Conservation (phyloP, 37 sponge, comb jelly and placozoan species). For the Tethya wilhelma region DNA sequence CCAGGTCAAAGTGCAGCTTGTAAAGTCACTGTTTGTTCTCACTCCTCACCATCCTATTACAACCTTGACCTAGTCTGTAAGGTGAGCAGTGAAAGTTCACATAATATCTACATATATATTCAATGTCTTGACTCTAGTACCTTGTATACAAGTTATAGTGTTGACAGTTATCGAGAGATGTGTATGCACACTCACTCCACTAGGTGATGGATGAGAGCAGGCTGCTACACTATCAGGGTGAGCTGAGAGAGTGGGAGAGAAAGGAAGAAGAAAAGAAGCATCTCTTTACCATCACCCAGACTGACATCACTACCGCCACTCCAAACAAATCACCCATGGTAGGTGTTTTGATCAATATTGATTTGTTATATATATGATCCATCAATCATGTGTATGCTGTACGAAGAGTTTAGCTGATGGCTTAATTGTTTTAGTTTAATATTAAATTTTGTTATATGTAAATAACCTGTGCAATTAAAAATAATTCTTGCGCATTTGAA, state of each 20-base stretch:
- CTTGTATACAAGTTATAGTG: neutral
- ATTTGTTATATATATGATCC: too few species aligned
- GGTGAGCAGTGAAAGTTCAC: conserved; percentile 37
- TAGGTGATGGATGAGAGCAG: conserved; percentile 70
- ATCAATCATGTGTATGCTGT: too few species aligned
- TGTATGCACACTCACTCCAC: too few species aligned
- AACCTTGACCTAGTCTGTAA: conserved; percentile 55
- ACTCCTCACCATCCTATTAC: conserved; percentile 48
- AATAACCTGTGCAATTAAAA: too few species aligned
- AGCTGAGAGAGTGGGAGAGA: conserved; percentile 53
- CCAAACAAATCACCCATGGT: too few species aligned
- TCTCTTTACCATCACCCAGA: conserved; percentile 36
- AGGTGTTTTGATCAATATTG: too few species aligned
- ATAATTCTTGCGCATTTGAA: too few species aligned
- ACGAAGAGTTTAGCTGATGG: too few species aligned
- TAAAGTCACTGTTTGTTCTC: conserved; percentile 48
- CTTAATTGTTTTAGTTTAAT: too few species aligned
- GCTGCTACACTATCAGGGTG: conserved; percentile 9
- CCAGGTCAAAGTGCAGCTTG: conserved; percentile 38
- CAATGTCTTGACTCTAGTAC: neutral
- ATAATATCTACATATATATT: neutral
- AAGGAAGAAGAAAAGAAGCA: conserved; percentile 52
- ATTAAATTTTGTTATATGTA: too few species aligned
- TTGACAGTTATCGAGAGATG: too few species aligned
- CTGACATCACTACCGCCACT: too few species aligned